Conservation (phyloP, 2,113 vertebrate genomes). For the Danio rerio region GRCz12tu NC_133189.1:25521001-25521500, state of each 20-base stretch:
- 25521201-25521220: slow-evolving; percentile 48
- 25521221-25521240: slow-evolving; percentile 50
- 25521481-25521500: too few species aligned
- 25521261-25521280: slow-evolving; percentile 54
- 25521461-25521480: too few species aligned
- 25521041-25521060: neutral
- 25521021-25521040: too few species aligned
- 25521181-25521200: slow-evolving; percentile 59
- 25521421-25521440: too few species aligned
- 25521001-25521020: too few species aligned
- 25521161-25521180: slow-evolving; percentile 59
- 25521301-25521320: too few species aligned
- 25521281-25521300: neutral
- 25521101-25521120: slow-evolving; percentile 54
- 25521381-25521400: too few species aligned
- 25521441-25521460: too few species aligned
- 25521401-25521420: too few species aligned
- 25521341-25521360: too few species aligned
- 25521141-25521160: slow-evolving; percentile 59
- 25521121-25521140: slow-evolving; percentile 60
- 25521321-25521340: too few species aligned
- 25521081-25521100: slow-evolving; percentile 10
- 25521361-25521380: too few species aligned
- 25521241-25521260: slow-evolving; percentile 49
- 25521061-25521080: neutral